Conservation (phyloP, 2,888 invertebrate species). For the Phasia obesa region DNA sequence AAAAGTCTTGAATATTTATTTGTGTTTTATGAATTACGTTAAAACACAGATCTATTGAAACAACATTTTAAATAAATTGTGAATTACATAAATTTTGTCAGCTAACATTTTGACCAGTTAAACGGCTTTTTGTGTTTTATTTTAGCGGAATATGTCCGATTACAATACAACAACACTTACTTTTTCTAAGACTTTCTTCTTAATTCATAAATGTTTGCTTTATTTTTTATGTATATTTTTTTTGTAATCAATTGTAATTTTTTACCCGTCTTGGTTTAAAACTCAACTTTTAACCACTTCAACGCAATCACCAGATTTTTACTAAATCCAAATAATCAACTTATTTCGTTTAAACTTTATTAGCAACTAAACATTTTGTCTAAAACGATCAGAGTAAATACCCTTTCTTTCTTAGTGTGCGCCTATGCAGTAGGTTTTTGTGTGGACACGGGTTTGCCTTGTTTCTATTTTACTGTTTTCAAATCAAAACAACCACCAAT, state of each 20-base stretch:
- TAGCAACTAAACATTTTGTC: constrained; percentile 56
- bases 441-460: constrained; percentile 29
- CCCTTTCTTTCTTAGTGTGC: constrained; percentile 24
- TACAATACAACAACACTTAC: neutral
- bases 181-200: neutral
- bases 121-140: neutral
- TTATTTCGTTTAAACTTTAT: constrained; percentile 58
- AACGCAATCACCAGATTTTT: constrained; percentile 6
- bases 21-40: too few species aligned
- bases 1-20: too few species aligned
- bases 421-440: neutral
- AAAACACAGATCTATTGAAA: neutral
- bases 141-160: neutral
- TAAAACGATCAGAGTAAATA: constrained; percentile 56
- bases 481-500: constrained; percentile 42
- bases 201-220: too few species aligned
- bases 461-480: constrained; percentile 7
- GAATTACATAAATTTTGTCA: neutral
- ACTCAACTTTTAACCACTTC: neutral
- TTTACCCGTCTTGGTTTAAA: neutral
- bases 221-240: neutral
- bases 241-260: neutral
- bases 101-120: neutral
- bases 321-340: constrained; percentile 39
- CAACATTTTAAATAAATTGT: neutral